Percentiles rank a stretch among this genome's conserved stretches.
phyloP scores from a whole-genome alignment of 2,797 vertebrate species.

The Anguilla anguilla region DNA sequence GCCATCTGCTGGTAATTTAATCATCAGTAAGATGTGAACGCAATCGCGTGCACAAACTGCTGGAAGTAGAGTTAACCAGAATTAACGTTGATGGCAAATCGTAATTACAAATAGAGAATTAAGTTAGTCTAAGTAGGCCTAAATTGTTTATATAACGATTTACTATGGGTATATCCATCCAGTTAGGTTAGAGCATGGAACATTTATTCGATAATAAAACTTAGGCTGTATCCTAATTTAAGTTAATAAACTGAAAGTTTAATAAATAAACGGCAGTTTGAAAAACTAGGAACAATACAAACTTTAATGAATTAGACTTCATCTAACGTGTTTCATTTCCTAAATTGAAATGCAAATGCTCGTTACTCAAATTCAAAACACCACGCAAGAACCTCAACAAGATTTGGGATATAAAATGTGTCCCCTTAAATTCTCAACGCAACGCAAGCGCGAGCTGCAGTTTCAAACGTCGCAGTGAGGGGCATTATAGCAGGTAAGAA shows the following conservation, averaged over 20 bases:
- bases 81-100: no score
- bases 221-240: background rate
- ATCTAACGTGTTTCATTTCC: background rate
- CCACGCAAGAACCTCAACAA: no score
- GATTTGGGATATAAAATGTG: no score
- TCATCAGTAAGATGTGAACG: background rate
- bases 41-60: no score
- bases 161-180: background rate
- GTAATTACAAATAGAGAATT: no score
- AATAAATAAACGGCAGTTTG: background rate
- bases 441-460: no score
- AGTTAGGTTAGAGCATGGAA: background rate
- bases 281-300: no score
- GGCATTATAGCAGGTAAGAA: no score
- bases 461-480: no score
- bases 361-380: no score
- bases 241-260: background rate
- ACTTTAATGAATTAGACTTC: background rate
- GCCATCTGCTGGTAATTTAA: background rate
- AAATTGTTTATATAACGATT: background rate
- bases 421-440: no score
- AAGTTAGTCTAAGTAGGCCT: background rate
- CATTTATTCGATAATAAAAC: background rate
- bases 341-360: background rate
- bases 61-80: no score